Base-by-base conservation (phyloP, 2,113 vertebrate genomes). In the Anoura caudifer region DNA sequence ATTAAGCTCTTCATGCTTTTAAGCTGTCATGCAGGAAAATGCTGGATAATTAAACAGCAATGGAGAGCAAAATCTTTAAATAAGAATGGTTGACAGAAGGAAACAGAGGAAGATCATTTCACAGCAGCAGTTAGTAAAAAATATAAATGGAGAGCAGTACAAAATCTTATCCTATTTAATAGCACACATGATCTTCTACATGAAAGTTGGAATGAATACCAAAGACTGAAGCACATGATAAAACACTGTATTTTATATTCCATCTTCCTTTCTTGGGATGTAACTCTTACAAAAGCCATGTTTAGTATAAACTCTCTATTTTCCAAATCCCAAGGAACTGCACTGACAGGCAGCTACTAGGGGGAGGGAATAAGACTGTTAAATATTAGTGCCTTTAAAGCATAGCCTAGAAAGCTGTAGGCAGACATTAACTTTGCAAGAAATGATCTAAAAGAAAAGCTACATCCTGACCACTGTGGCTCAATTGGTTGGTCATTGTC, bases 1-100 rank as follows among this genome's bases (percentile, higher is more conserved):
- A 90, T 94, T 93, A 95, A 96, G 87, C 76, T 89, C 76, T 95
- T 96, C 91, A 95, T 77, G 92, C 94, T 96, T 94, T 97, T 95
- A 97, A 95, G 94, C 94, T 97, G 92, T 97, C 94, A 92, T 75
- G 76, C 13, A 54, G 92, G 83, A 87, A 73, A 90, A 92, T 50
- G 63, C 83, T 93, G 91, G 75, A 81, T 95, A 95, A 97, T 93
- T 94, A 80, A 85, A 88, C 70, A 70, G 95, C 91, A 93, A 86
- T 16, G 65, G 89, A 90, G 75, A 87, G 72, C n/a, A 82, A 70
- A 83, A 89, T 70, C 83, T 93, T 93, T 80, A 77, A 69, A 45
- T 77, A 59, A 84, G 77, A 93, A 83, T 36, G 41, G 82, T 26
- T 45, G 75, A 70, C 8, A 24, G 15, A 45, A 59, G 12, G n/a